phyloP scores from a whole-genome alignment of 2,113 vertebrate species.

The Macroglossus sobrinus region DNA sequence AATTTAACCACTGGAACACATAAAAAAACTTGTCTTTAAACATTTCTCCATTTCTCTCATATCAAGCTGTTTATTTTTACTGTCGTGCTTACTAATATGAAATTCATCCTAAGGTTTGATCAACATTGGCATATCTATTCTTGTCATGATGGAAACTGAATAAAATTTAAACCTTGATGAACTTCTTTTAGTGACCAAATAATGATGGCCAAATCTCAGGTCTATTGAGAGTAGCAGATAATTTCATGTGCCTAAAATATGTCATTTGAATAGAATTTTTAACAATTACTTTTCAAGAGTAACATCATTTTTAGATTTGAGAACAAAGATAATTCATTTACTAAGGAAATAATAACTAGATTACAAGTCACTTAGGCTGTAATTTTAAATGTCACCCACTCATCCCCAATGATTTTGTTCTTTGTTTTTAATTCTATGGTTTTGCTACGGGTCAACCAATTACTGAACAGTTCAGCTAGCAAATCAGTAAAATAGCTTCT shows the following conservation, averaged over 20 bases:
- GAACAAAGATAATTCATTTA: constrained; percentile 36
- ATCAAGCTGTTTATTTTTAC: not conserved
- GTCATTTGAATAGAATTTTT: not conserved
- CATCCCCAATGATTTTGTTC: not conserved
- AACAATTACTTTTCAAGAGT: constrained; percentile 32
- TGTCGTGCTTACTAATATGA: not conserved
- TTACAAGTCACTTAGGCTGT: constrained; percentile 16
- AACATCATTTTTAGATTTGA: constrained; percentile 22
- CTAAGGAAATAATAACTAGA: constrained; percentile 23
- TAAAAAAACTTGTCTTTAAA: not conserved
- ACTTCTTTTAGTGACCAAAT: not conserved
- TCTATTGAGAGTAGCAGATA: constrained; percentile 16
- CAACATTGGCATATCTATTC: not conserved
- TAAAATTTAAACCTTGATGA: constrained; percentile 13
- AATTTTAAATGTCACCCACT: constrained; percentile 38
- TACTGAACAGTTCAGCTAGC: constrained; percentile 13
- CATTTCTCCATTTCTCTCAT: not conserved
- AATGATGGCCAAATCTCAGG: not conserved
- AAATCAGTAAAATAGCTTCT: not conserved
- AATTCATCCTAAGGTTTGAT: not conserved
- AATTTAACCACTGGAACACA: not conserved
- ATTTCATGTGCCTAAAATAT: not conserved
- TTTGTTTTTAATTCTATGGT: constrained; percentile 39
- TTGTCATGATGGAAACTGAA: not conserved
- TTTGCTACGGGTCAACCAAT: constrained; percentile 39